Evolutionary conservation across 1,140 invertebrate genomes (phyloP).

Genomic region (Scaptomyza hsui): DNA sequence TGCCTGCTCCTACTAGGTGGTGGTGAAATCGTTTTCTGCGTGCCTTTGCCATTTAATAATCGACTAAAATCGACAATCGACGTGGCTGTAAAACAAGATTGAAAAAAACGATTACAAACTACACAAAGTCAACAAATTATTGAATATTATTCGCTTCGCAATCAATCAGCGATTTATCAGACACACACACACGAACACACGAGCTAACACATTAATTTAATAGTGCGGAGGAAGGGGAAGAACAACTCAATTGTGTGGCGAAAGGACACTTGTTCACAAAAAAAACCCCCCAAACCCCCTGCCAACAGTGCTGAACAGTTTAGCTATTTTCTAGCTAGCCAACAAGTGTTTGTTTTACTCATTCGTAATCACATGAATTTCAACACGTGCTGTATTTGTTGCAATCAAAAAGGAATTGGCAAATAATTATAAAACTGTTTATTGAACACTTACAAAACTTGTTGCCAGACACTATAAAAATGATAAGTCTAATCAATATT

Average conservation of each 20-base stretch:
- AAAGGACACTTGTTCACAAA: conserved; percentile 7
- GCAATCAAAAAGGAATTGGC: too few species aligned
- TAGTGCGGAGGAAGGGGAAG: neutral
- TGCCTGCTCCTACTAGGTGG: neutral
- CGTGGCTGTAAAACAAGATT: conserved; percentile 39
- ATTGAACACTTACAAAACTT: too few species aligned
- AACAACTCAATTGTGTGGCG: neutral
- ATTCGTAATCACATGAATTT: too few species aligned
- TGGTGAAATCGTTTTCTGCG: conserved; percentile 68
- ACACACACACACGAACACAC: conserved; percentile 12
- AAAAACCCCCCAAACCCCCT: conserved; percentile 9
- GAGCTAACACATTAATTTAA: conserved; percentile 35
- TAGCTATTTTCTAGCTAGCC: conserved; percentile 16
- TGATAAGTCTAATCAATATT: too few species aligned
- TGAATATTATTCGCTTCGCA: neutral
- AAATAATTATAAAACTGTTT: too few species aligned
- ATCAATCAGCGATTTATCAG: conserved; percentile 34
- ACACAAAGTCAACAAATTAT: conserved; percentile 10
- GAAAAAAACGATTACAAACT: conserved; percentile 10
- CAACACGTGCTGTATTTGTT: too few species aligned
- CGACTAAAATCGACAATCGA: conserved; percentile 51
- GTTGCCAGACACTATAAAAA: too few species aligned
- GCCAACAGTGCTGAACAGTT: conserved; percentile 12
- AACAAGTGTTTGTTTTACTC: too few species aligned
- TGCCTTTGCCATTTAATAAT: conserved; percentile 73